Evolutionary conservation across 2,797 vertebrate genomes (phyloP), one percentile per base, ranked within the genome.

Genomic region (Prunella strophiata): DNA sequence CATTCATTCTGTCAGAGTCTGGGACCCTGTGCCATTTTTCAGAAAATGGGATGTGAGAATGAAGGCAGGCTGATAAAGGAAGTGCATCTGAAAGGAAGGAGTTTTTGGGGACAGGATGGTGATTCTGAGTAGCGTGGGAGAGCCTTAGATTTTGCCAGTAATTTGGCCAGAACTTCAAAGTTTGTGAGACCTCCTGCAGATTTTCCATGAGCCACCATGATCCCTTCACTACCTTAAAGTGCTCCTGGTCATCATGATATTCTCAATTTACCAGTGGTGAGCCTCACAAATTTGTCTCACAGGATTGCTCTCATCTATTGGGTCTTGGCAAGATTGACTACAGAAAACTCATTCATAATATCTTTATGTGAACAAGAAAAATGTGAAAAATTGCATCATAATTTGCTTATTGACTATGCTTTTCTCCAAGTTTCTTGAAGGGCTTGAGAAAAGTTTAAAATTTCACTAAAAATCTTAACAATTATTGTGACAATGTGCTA

Each of bases 101-200:
- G 29, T 78, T 94, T 96, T 84, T 91, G n/a, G 29, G 78, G 76
- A 65, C 89, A 81, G 73, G 55, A 75, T 88, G 68, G 80, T 78
- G 79, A n/a, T 90, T 55, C 47, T 81, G 76, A 85, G 27, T 48
- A 94, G 66, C 4, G 9, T 78, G 79, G 83, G 89, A 94, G 73
- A 90, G 43, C 29, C n/a, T 90, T 66, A 90, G 54, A 72, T 86
- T 88, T 85, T 70, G 79, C 42, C 81, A 77, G 65, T 87, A 85
- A 65, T 91, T 91, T 95, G 93, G 81, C 50, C 52, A 58, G 26
- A 26, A 91, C 86, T 93, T 91, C 80, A 90, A 95, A 93, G 81
- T 71, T 91, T 10, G 8, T n/a, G 57, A 87, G 59, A 81, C 71
- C 91, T 95, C 74, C 78, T 83, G 74, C 27, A 68, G 78, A 65